A percentile compares a stretch with the other conserved stretches of the same genome.
These are phyloP conservation scores for Aspidiotus rigidus DNA, from an alignment of 2,888 invertebrate genomes.

Conservation along the genomic window DNA sequence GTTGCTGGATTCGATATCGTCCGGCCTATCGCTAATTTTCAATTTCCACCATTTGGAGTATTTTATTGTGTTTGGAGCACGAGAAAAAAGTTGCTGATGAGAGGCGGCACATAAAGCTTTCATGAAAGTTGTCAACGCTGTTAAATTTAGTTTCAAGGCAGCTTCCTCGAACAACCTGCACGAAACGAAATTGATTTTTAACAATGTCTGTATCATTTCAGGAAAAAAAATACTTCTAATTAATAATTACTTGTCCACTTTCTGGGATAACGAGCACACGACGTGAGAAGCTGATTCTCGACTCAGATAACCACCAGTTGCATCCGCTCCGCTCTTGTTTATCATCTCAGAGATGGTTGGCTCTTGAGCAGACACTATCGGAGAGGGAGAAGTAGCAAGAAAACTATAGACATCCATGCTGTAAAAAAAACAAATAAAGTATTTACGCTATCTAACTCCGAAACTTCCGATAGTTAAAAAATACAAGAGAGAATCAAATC, in stretches of 20 bases:
- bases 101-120: constrained; percentile 76
- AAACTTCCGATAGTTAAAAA: neutral
- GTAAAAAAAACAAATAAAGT: constrained; percentile 39
- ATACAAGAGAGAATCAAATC: constrained; percentile 13
- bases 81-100: constrained; percentile 57
- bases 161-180: constrained; percentile 74
- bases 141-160: constrained; percentile 74
- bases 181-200: too few relatives aligned
- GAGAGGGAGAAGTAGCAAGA: constrained; percentile 50
- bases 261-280: constrained; percentile 78
- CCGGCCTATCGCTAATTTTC: constrained; percentile 45
- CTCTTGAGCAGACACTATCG: constrained; percentile 39
- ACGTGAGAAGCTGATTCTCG: constrained; percentile 54
- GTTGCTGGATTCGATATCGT: constrained; percentile 34
- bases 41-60: constrained; percentile 46
- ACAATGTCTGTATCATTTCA: too few relatives aligned
- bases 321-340: constrained; percentile 49
- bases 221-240: too few relatives aligned
- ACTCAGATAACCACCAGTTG: constrained; percentile 45
- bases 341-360: constrained; percentile 61
- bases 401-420: constrained; percentile 81
- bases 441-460: too few relatives aligned
- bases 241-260: constrained; percentile 59
- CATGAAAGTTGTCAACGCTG: constrained; percentile 72
- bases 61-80: constrained; percentile 10